Conservation (phyloP, 2,888 invertebrate genomes). For the Oasisia sp. region DNA sequence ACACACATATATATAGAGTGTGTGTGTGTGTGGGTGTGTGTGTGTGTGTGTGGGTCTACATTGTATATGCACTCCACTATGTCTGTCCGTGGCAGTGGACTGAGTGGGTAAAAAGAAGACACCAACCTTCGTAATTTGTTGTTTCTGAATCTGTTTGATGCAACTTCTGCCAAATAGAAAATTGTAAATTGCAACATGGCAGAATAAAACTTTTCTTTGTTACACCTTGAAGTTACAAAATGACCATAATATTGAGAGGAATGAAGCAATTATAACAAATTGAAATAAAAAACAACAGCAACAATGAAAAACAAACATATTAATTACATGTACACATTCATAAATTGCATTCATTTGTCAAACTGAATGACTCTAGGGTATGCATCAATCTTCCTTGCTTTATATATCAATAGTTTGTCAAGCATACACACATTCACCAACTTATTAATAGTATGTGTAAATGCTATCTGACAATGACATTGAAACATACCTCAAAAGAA, state of each 20-base stretch:
- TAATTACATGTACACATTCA: not conserved
- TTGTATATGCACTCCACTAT: not conserved
- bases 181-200: not conserved
- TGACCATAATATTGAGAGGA: not conserved
- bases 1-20: too few relatives aligned
- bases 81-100: not conserved
- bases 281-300: not conserved
- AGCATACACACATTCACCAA: not conserved
- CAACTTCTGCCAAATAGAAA: not conserved
- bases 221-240: not conserved
- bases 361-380: not conserved
- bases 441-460: not conserved
- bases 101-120: not conserved
- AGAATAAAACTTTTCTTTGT: not conserved
- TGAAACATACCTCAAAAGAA: not conserved
- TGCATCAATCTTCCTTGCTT: not conserved
- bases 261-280: not conserved
- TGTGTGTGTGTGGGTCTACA: not conserved
- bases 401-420: not conserved
- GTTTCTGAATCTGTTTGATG: conserved; percentile 14
- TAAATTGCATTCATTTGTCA: not conserved
- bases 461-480: not conserved
- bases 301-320: not conserved
- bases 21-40: not conserved
- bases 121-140: conserved; percentile 32